These are phyloP conservation scores for Ormyrus pomaceus DNA, from an alignment of 2,888 invertebrate species.

Conservation along the genomic window DNA sequence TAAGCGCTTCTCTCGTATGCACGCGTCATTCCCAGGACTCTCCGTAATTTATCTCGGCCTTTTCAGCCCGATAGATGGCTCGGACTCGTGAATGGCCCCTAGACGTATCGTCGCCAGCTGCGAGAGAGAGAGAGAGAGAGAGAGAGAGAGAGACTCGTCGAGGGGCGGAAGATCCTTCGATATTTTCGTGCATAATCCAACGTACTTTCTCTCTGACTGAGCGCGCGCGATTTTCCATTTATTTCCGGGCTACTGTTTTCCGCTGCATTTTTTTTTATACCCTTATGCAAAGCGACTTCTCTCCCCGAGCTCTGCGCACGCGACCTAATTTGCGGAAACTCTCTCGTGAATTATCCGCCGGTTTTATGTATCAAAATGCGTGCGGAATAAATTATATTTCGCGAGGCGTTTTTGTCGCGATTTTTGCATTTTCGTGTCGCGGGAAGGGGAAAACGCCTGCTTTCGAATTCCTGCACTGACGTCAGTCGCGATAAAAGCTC, in stretches of 20 bases:
- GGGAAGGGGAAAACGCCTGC: too few relatives aligned
- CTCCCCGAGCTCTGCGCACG: too few relatives aligned
- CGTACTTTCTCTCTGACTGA: not conserved
- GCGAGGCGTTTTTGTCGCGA: not conserved
- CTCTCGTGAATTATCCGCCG: conserved; percentile 1
- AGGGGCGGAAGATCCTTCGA: conserved; percentile 17
- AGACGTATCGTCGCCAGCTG: conserved; percentile 46
- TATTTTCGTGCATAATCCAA: conserved; percentile 27
- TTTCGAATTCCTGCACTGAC: too few relatives aligned
- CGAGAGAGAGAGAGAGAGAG: not conserved
- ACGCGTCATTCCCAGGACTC: conserved; percentile 29
- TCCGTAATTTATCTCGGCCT: conserved; percentile 21
- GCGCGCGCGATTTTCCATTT: conserved; percentile 11
- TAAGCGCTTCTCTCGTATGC: not conserved
- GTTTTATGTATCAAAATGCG: not conserved
- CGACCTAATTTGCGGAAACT: too few relatives aligned
- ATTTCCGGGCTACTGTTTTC: conserved; percentile 1
- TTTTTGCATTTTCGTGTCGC: too few relatives aligned
- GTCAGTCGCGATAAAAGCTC: too few relatives aligned
- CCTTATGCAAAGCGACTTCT: too few relatives aligned
- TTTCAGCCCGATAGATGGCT: not conserved
- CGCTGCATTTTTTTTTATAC: too few relatives aligned
- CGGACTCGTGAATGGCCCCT: not conserved
- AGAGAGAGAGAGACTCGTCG: too few relatives aligned
- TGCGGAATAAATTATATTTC: too few relatives aligned